Evolutionary conservation across 2,888 invertebrate species (phyloP), one percentile per base, ranked within the genome.

Genomic region (Xanthorhoe designata): DNA sequence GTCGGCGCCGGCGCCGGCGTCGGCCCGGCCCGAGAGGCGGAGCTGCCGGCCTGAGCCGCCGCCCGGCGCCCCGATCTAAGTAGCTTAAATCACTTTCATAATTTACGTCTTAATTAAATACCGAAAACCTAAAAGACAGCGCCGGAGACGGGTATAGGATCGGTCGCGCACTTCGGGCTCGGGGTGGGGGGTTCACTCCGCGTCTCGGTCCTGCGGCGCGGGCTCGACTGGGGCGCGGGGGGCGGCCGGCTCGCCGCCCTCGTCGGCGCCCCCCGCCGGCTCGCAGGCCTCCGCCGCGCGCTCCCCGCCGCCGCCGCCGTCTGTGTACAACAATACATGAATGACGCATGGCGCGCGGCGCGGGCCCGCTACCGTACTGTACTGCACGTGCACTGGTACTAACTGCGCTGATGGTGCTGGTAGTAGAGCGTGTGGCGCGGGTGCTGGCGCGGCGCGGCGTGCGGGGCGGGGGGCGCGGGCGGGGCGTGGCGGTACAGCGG

Each of bases 41-140:
- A 72, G 76, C 76, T 72, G 76, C 75, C 76, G 75, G 70, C 57
- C 58, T 58, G 58, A 52, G 71, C 65, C 72, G 73, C 74, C 56
- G 58, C 50, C 57, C 77, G 75, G 68, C 80, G 78, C 78, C 75
- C 79, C 82, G 77, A 78, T 81, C 81, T 85, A 83, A 85, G 85
- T 70, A 72, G 87, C 87, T 87, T 86, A 86, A 89, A 84, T 90
- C 90, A 91, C 89, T 91, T 91, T 85, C 86, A 90, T 90, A 92
- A 92, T 92, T 92, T 91, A 91, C 83, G 90, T 89, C 89, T 89
- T 91, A 89, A 87, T 88, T 85, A 89, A 83, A 90, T 90, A 91
- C 87, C 89, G 89, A 90, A 90, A 88, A 84, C 81, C 80, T 86
- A 86, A 81, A 76, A 79, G 81, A 79, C 80, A 49, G 76, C 79